These are phyloP conservation scores for Ophioninae sp. DNA, from an alignment of 2,888 invertebrate species.

Conservation along the genomic window DNA sequence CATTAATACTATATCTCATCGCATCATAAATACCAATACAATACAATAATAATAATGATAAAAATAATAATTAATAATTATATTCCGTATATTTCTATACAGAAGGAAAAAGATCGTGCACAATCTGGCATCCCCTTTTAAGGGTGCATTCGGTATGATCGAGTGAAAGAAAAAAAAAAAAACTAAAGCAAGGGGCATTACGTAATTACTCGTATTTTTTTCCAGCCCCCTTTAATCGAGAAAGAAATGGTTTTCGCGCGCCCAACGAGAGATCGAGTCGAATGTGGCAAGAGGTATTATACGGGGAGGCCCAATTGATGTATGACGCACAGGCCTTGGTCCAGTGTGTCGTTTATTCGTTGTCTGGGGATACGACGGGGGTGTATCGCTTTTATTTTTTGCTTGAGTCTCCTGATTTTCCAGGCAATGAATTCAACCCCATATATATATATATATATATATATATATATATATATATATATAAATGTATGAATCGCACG, in stretches of 20 bases:
- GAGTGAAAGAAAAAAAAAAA: constrained; percentile 25
- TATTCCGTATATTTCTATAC: not conserved
- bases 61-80: not conserved
- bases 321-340: constrained; percentile 44
- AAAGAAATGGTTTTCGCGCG: constrained; percentile 53
- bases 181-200: constrained; percentile 1
- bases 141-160: constrained; percentile 23
- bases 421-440: constrained; percentile 36
- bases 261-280: constrained; percentile 44
- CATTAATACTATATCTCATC: too few species aligned
- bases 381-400: constrained; percentile 1
- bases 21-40: too few species aligned
- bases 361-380: constrained; percentile 16
- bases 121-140: constrained; percentile 8
- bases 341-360: constrained; percentile 30
- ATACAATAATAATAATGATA: too few species aligned
- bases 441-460: constrained; percentile 15
- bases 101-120: not conserved
- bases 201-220: constrained; percentile 17
- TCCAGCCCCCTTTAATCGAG: constrained; percentile 50
- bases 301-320: constrained; percentile 29
- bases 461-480: constrained; percentile 5
- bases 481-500: not conserved
- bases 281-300: constrained; percentile 32
- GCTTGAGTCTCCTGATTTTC: constrained; percentile 4